Conservation (phyloP, 2,797 vertebrate species). For the Sebastes iracundus region DNA sequence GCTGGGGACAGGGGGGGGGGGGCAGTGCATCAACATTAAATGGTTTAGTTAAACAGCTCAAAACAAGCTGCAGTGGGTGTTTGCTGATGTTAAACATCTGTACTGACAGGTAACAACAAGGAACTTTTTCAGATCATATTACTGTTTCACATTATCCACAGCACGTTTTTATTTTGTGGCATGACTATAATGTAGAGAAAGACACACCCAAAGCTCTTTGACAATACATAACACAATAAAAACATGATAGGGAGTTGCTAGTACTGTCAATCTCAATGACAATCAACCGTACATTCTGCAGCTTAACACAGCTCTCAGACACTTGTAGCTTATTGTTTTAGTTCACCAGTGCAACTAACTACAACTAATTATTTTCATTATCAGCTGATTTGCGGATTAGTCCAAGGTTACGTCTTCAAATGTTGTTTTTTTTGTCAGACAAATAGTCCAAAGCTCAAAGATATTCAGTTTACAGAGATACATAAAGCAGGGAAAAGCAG, state of each 20-base stretch:
- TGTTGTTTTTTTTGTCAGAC: background rate
- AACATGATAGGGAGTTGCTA: background rate
- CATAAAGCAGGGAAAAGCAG: background rate
- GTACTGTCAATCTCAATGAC: background rate
- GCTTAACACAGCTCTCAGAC: background rate
- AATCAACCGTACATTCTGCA: background rate
- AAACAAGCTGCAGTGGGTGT: constrained; percentile 30
- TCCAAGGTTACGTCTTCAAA: background rate
- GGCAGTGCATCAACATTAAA: constrained; percentile 17
- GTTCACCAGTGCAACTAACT: background rate
- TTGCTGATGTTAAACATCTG: constrained; percentile 43
- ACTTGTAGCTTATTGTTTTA: background rate
- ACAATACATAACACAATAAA: background rate
- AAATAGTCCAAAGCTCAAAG: background rate
- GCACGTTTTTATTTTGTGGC: background rate
- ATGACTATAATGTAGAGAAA: background rate
- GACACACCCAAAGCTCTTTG: background rate
- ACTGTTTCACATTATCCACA: background rate
- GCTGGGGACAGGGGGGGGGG: background rate
- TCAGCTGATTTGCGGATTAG: background rate
- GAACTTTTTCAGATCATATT: background rate
- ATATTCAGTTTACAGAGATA: background rate
- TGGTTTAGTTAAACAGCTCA: constrained; percentile 31
- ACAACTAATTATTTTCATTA: background rate
- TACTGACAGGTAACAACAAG: constrained; percentile 42